These are phyloP conservation scores for Drosophila subquinaria DNA, from an alignment of 2,888 invertebrate species.

Conservation along the genomic window DNA sequence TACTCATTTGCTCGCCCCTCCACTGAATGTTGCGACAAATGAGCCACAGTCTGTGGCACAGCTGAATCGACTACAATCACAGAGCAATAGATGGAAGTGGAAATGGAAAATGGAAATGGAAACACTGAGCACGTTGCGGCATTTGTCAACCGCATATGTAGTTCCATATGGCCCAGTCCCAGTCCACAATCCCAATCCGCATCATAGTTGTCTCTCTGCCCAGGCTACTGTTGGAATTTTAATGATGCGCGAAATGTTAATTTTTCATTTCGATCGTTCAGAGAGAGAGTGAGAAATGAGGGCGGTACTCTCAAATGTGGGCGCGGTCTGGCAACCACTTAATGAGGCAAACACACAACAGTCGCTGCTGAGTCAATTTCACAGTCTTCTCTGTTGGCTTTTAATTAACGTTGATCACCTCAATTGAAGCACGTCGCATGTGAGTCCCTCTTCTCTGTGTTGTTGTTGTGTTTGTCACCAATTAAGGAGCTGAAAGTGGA, in stretches of 20 bases:
- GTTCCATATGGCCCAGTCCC: slow-evolving; percentile 64
- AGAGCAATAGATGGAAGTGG: slow-evolving; percentile 47
- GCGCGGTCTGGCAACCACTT: slow-evolving; percentile 53
- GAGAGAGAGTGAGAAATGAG: slow-evolving; percentile 22
- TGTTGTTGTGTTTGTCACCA: slow-evolving; percentile 54
- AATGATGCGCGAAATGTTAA: slow-evolving; percentile 81
- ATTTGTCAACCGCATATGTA: slow-evolving; percentile 71
- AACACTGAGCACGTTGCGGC: slow-evolving; percentile 80
- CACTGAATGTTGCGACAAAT: slow-evolving; percentile 63
- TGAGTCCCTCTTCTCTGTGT: slow-evolving; percentile 38
- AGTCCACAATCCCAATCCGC: slow-evolving; percentile 18
- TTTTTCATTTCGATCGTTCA: slow-evolving; percentile 75
- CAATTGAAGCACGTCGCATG: slow-evolving; percentile 82
- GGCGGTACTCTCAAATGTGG: slow-evolving; percentile 21
- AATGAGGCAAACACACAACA: slow-evolving; percentile 50
- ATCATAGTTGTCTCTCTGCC: slow-evolving; percentile 25
- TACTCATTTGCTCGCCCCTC: slow-evolving; percentile 60
- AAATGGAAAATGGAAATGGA: slow-evolving; percentile 69
- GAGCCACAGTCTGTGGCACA: slow-evolving; percentile 70
- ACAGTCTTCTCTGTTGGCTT: slow-evolving; percentile 71
- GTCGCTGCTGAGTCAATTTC: slow-evolving; percentile 41
- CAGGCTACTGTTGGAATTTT: slow-evolving; percentile 68
- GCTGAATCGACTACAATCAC: slow-evolving; percentile 67
- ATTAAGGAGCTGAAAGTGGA: slow-evolving; percentile 68
- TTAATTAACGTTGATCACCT: slow-evolving; percentile 85